phyloP scores from a whole-genome alignment of 2,113 vertebrate genomes.

The Lagopus muta region DNA sequence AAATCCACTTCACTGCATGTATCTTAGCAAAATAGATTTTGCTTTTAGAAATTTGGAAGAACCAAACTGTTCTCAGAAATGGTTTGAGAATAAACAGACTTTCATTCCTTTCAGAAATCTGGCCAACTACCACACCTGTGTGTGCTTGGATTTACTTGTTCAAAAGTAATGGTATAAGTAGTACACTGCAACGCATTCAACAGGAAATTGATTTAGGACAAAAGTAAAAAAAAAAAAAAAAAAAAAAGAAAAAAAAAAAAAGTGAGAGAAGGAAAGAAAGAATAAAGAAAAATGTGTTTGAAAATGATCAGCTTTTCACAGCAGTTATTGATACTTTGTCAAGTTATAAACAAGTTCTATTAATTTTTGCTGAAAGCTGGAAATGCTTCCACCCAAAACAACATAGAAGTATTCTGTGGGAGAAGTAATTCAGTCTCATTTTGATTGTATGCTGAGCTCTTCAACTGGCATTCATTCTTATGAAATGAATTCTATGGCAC shows the following conservation, averaged over 20 bases:
- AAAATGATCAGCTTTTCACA: not conserved
- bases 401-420: not conserved
- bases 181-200: not conserved
- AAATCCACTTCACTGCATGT: not conserved
- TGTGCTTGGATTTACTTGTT: not conserved
- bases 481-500: not conserved
- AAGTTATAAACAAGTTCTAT: not conserved
- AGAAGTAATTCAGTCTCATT: not conserved
- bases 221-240: no score
- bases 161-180: not conserved
- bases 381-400: not conserved
- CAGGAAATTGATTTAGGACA: not conserved
- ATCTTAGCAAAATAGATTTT: not conserved
- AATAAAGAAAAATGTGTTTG: not conserved
- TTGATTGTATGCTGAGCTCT: not conserved
- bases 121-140: rapidly evolving
- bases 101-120: not conserved
- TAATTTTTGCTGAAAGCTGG: not conserved
- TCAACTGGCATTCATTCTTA: rapidly evolving
- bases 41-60: not conserved
- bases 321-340: not conserved
- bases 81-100: not conserved
- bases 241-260: no score
- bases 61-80: not conserved
- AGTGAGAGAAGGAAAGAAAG: no score